Evolutionary conservation across 1,140 invertebrate species (phyloP).

Genomic region (Charaxes varanes): DNA sequence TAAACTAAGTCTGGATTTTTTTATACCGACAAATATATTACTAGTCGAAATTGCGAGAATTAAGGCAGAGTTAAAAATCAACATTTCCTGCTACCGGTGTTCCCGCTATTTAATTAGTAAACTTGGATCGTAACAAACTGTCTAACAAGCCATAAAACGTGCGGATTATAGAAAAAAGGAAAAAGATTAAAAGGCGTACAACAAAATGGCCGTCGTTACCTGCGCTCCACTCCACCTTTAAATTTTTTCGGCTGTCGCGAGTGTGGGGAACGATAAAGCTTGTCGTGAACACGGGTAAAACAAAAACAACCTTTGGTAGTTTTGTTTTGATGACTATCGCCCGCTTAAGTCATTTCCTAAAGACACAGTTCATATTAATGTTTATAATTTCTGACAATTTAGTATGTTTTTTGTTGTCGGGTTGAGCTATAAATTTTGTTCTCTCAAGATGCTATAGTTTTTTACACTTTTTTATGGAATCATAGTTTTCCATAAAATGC

Average conservation of each 20-base stretch:
- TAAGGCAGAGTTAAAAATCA: too few relatives aligned
- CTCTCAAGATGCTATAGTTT: too few relatives aligned
- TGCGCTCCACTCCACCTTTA: conserved; percentile 49
- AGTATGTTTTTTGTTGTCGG: too few relatives aligned
- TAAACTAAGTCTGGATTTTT: too few relatives aligned
- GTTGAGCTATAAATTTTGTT: too few relatives aligned
- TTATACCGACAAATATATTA: too few relatives aligned
- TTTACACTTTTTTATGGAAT: too few relatives aligned
- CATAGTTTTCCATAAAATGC: too few relatives aligned
- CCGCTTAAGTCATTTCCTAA: conserved; percentile 45
- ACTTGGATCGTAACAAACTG: conserved; percentile 42
- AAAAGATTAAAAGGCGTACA: conserved; percentile 44
- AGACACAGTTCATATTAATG: too few relatives aligned
- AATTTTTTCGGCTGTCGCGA: conserved; percentile 36
- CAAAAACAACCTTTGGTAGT: conserved; percentile 58
- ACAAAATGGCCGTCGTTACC: conserved; percentile 60
- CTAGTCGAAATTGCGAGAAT: too few relatives aligned
- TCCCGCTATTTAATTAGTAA: conserved; percentile 50
- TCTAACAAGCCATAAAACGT: conserved; percentile 61
- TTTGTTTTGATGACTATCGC: conserved; percentile 63
- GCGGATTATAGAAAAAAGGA: conserved; percentile 58
- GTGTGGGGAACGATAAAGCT: conserved; percentile 44
- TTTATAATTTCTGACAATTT: too few relatives aligned
- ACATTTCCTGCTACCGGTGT: conserved; percentile 47
- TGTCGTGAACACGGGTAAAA: conserved; percentile 66